Conservation (phyloP, 2,113 vertebrate genomes). For the Podarcis raffonei region DNA sequence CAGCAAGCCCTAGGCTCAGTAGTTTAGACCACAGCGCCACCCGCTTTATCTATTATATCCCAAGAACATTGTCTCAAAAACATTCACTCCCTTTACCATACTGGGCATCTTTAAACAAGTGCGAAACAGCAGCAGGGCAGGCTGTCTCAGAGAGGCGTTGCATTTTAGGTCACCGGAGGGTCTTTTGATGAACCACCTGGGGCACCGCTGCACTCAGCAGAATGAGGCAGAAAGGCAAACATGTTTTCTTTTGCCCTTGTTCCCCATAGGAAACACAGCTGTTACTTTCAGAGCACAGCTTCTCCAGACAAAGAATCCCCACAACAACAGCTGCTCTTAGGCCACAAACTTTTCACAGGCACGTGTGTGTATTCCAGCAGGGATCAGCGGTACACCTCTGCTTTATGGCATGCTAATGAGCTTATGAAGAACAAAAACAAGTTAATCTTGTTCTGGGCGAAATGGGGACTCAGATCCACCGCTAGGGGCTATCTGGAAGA, state of each 20-base stretch:
- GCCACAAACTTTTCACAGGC: not conserved
- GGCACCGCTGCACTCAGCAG: slow-evolving; percentile 30
- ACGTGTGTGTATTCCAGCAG: not conserved
- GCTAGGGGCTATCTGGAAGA: not conserved
- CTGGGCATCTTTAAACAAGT: slow-evolving; percentile 7
- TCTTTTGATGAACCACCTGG: slow-evolving; percentile 33
- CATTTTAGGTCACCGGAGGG: not conserved
- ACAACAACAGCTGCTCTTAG: not conserved
- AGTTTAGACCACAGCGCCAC: too few relatives aligned
- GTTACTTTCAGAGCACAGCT: slow-evolving; percentile 30
- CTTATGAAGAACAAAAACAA: not conserved
- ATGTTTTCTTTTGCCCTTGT: slow-evolving; percentile 31
- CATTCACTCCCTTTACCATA: slow-evolving; percentile 12
- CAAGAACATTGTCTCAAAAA: slow-evolving; percentile 26
- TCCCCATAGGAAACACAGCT: slow-evolving; percentile 43
- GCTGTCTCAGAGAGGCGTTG: not conserved
- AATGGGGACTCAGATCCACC: not conserved
- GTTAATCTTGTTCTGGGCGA: not conserved
- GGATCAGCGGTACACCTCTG: not conserved
- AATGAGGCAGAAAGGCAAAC: slow-evolving; percentile 30
- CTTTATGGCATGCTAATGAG: not conserved
- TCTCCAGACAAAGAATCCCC: slow-evolving; percentile 18
- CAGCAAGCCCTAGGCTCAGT: too few relatives aligned
- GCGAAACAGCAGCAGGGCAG: not conserved
- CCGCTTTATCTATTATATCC: slow-evolving; percentile 24